Evolutionary conservation across 92 coral and sea anemone species (phyloP).

Genomic region (Epizoanthus stellaris): DNA sequence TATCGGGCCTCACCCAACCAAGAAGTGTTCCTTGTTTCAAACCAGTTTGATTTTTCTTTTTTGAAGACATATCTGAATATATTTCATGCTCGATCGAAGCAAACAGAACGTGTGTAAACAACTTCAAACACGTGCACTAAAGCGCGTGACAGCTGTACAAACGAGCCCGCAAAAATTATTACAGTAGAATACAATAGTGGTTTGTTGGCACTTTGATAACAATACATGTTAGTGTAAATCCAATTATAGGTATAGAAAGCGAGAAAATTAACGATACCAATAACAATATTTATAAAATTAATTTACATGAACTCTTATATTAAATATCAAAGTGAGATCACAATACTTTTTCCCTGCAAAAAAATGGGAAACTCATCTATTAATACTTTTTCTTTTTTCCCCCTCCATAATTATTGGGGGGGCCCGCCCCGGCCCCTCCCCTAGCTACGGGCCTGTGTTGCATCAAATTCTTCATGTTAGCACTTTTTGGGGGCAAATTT

Average conservation of each 20-base stretch:
- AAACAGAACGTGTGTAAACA: neutral
- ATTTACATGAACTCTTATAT: no score
- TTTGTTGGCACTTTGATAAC: slow-evolving; percentile 1
- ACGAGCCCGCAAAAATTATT: neutral
- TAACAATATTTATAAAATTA: no score
- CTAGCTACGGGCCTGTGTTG: no score
- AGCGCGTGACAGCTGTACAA: neutral
- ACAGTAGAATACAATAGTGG: neutral
- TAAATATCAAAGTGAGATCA: neutral
- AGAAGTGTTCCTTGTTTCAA: no score
- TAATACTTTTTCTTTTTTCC: no score
- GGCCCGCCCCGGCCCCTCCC: no score
- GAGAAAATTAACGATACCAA: neutral
- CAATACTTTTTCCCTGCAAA: neutral
- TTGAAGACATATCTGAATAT: slow-evolving; percentile 1
- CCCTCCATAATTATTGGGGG: no score
- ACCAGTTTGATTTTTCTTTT: neutral
- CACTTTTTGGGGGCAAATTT: no score
- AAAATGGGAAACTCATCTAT: neutral
- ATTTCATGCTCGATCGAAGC: neutral
- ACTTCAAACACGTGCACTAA: slow-evolving; percentile 6
- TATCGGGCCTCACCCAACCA: neutral
- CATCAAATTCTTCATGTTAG: no score
- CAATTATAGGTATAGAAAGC: slow-evolving; percentile 1
- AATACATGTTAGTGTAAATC: neutral